Evolutionary conservation across 2,113 vertebrate species (phyloP).

Genomic region (Anguilla rostrata): DNA sequence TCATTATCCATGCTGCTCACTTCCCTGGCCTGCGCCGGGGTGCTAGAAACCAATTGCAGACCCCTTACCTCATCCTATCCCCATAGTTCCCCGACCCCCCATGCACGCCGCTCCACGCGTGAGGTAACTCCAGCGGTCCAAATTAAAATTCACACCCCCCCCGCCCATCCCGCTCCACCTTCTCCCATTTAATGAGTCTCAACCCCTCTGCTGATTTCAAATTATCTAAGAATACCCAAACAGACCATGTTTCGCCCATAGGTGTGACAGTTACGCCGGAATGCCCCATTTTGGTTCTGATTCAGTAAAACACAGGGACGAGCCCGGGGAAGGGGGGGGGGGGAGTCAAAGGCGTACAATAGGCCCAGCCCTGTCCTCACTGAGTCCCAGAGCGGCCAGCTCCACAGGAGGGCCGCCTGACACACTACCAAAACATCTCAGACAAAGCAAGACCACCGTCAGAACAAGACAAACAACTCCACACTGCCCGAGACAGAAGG

Average conservation of each 20-base stretch:
- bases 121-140: not conserved
- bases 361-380: not conserved
- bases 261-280: not conserved
- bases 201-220: not conserved
- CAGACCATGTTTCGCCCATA: not conserved
- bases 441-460: not conserved
- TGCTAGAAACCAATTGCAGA: not conserved
- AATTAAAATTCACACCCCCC: not conserved
- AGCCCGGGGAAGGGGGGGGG: not conserved
- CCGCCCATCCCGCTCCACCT: not conserved
- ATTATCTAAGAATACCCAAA: not conserved
- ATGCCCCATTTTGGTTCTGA: not conserved
- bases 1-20: constrained; percentile 23
- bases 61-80: not conserved
- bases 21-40: not conserved
- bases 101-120: not conserved
- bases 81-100: not conserved
- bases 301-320: not conserved
- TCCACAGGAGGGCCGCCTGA: not conserved
- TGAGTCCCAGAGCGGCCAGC: not conserved
- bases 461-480: too few species aligned
- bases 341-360: not conserved
- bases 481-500: not conserved
- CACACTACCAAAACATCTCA: not conserved
- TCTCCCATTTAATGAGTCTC: constrained; percentile 20